Evolutionary conservation across 92 coral and sea anemone genomes (phyloP).

Genomic region (Virgularia gustaviana): DNA sequence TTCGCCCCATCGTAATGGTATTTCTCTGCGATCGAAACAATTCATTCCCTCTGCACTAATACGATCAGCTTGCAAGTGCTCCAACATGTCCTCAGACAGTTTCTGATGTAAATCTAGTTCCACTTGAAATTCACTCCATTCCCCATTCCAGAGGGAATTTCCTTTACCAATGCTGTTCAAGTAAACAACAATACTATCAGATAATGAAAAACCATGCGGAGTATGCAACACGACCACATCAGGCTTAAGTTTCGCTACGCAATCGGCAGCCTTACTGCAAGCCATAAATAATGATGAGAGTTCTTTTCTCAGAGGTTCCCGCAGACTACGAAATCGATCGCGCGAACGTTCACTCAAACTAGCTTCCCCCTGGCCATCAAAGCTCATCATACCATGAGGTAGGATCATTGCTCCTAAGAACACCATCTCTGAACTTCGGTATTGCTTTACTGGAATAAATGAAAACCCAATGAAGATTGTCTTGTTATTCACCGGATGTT

Average conservation of each 20-base stretch:
- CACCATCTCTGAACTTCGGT: constrained; percentile 58
- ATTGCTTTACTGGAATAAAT: not conserved
- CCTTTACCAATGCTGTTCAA: constrained; percentile 52
- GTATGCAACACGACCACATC: constrained; percentile 59
- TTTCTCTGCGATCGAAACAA: constrained; percentile 50
- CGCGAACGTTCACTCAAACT: constrained; percentile 51
- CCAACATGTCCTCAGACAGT: constrained; percentile 41
- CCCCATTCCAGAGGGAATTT: constrained; percentile 70
- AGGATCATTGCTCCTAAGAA: constrained; percentile 66
- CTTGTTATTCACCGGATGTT: not conserved
- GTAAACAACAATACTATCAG: constrained; percentile 57
- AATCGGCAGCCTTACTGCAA: constrained; percentile 51
- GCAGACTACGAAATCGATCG: constrained; percentile 54
- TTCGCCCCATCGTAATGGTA: constrained; percentile 76
- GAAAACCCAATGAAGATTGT: not conserved
- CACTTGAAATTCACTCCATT: constrained; percentile 60
- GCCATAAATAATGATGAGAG: constrained; percentile 46
- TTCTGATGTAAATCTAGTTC: constrained; percentile 42
- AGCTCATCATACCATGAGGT: constrained; percentile 71
- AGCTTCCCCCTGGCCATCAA: constrained; percentile 60
- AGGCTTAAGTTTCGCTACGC: constrained; percentile 49
- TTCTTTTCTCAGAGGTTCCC: constrained; percentile 36
- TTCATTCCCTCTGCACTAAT: constrained; percentile 59
- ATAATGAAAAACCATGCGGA: constrained; percentile 62
- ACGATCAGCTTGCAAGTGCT: constrained; percentile 46